A percentile compares a stretch with the other conserved stretches of the same genome.
These are phyloP conservation scores for Galleria mellonella DNA, from an alignment of 1,140 invertebrate species.

Conservation along the genomic window DNA sequence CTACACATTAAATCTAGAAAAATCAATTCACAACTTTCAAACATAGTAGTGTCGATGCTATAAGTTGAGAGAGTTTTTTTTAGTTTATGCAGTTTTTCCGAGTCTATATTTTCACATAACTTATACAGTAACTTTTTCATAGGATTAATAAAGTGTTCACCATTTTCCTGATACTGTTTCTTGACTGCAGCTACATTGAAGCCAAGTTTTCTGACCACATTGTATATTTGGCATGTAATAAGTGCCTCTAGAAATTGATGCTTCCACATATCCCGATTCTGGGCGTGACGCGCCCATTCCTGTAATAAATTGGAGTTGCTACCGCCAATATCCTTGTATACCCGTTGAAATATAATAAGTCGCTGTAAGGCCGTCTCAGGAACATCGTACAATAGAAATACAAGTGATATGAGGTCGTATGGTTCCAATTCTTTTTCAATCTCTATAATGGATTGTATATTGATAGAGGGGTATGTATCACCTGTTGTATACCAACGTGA, in stretches of 20 bases:
- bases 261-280: slow-evolving; percentile 42
- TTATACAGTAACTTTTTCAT: slow-evolving; percentile 52
- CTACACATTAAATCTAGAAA: slow-evolving; percentile 50
- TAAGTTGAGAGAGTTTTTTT: slow-evolving; percentile 45
- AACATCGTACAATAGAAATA: slow-evolving; percentile 55
- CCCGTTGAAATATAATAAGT: slow-evolving; percentile 43
- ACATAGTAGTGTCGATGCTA: slow-evolving; percentile 36
- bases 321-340: slow-evolving; percentile 32
- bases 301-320: slow-evolving; percentile 46
- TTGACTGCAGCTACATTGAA: slow-evolving; percentile 40
- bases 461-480: slow-evolving; percentile 34
- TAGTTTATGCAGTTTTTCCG: slow-evolving; percentile 36
- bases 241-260: slow-evolving; percentile 59
- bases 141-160: slow-evolving; percentile 42
- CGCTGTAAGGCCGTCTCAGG: slow-evolving; percentile 57
- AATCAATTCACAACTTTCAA: slow-evolving; percentile 51
- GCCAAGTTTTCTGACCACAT: slow-evolving; percentile 49
- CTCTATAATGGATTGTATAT: slow-evolving; percentile 33
- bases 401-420: slow-evolving; percentile 52
- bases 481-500: slow-evolving; percentile 8
- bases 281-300: slow-evolving; percentile 47
- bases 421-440: slow-evolving; percentile 55
- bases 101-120: slow-evolving; percentile 49
- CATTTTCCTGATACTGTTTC: neutral
- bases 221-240: slow-evolving; percentile 43